phyloP scores from a whole-genome alignment of 2,888 invertebrate genomes.

The Leptinotarsa peninsularis region DNA sequence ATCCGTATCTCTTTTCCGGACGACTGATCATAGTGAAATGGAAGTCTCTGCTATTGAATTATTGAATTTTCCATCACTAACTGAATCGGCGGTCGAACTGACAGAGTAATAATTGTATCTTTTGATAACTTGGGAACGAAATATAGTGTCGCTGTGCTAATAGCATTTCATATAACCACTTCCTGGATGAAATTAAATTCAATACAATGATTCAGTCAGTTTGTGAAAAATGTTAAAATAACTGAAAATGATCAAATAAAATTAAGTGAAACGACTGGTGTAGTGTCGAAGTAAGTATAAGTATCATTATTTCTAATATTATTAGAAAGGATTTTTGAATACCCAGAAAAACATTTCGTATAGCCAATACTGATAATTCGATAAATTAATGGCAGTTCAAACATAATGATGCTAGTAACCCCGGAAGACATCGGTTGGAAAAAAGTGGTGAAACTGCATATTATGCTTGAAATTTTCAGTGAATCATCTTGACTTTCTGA shows the following conservation, averaged over 20 bases:
- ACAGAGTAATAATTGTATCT: conserved; percentile 19
- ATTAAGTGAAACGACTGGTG: no score
- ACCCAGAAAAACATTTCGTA: no score
- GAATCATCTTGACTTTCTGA: no score
- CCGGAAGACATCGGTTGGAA: no score
- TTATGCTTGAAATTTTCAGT: no score
- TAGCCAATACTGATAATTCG: no score
- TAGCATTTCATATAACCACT: conserved; percentile 23
- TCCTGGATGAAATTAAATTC: conserved; percentile 26
- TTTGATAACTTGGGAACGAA: background rate
- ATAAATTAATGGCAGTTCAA: no score
- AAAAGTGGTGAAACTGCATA: no score
- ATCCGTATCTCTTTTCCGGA: background rate
- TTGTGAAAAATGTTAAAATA: conserved; percentile 21
- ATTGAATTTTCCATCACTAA: conserved; percentile 16
- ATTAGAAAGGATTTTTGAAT: no score
- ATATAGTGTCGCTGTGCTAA: conserved; percentile 1
- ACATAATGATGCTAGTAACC: no score
- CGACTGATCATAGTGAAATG: background rate
- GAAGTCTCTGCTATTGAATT: background rate
- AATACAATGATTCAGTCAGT: conserved; percentile 27
- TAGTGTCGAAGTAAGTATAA: no score
- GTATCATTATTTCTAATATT: no score
- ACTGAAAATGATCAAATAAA: background rate
- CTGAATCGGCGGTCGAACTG: background rate